These are phyloP conservation scores for Plagodis dolabraria DNA, from an alignment of 2,888 invertebrate species.

Conservation along the genomic window DNA sequence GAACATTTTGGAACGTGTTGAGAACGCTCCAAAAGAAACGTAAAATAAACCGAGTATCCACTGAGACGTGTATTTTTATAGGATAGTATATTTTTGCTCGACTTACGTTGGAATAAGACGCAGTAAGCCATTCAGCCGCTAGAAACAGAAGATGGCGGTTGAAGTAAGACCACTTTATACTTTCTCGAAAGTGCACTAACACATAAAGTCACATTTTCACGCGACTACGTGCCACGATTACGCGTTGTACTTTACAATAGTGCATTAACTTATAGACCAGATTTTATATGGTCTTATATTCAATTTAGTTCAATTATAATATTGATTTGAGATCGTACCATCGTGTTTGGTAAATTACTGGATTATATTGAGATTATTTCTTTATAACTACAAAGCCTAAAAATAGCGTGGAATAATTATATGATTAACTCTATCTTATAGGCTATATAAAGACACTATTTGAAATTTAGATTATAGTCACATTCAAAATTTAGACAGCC, in stretches of 20 bases:
- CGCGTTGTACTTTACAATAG: conserved; percentile 22
- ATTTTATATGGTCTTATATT: background rate
- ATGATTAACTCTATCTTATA: too few relatives aligned
- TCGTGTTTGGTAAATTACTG: too few relatives aligned
- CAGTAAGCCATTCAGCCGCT: conserved; percentile 54
- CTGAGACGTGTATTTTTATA: conserved; percentile 28
- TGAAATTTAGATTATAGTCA: too few relatives aligned
- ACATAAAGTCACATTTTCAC: conserved; percentile 61
- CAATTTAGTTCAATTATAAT: background rate
- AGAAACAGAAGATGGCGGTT: conserved; percentile 55
- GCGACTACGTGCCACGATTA: conserved; percentile 39
- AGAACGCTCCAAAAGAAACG: conserved; percentile 1
- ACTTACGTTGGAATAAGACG: conserved; percentile 45
- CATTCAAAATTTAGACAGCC: too few relatives aligned
- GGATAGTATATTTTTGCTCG: conserved; percentile 38
- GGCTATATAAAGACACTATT: too few relatives aligned
- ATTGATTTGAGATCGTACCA: too few relatives aligned
- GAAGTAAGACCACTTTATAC: conserved; percentile 61
- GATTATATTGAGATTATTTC: too few relatives aligned
- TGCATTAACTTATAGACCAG: conserved; percentile 23
- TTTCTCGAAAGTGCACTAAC: conserved; percentile 60
- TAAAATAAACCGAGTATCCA: conserved; percentile 16
- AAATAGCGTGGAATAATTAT: too few relatives aligned
- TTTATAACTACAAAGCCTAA: too few relatives aligned
- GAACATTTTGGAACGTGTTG: conserved; percentile 2